A percentile compares a stretch with the other conserved stretches of the same genome.
phyloP scores from a whole-genome alignment of 2,797 vertebrate species.

The Jordanella pulchra region DNA sequence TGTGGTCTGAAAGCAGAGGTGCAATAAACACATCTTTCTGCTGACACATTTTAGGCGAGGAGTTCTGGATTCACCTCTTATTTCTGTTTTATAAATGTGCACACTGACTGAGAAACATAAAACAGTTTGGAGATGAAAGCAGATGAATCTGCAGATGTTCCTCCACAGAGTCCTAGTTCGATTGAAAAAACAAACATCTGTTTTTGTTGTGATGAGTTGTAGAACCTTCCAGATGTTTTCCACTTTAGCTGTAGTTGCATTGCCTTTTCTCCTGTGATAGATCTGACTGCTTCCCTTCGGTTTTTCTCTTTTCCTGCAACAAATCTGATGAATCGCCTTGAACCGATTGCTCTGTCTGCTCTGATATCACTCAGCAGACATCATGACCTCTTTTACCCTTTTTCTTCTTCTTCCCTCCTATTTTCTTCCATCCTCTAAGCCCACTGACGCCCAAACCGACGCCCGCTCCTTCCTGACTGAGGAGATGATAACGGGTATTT shows the following conservation, averaged over 20 bases:
- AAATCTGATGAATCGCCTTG: background rate
- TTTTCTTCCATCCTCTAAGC: slow-evolving; percentile 71
- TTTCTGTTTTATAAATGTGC: background rate
- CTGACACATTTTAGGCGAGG: background rate
- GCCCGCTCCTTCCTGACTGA: slow-evolving; percentile 97
- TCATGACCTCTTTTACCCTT: background rate
- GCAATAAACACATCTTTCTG: background rate
- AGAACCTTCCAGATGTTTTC: background rate
- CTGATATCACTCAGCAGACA: background rate
- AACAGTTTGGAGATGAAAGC: background rate
- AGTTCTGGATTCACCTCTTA: background rate
- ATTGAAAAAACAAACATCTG: background rate
- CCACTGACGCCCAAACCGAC: slow-evolving; percentile 93
- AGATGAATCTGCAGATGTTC: background rate
- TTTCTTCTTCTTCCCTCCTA: background rate
- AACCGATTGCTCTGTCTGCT: too few relatives aligned
- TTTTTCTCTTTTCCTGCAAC: background rate
- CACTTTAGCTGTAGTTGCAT: background rate
- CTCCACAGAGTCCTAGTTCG: background rate
- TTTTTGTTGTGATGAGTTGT: background rate
- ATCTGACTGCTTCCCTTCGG: background rate
- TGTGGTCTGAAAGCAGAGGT: background rate
- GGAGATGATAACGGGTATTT: slow-evolving; percentile 94
- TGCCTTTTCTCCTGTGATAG: background rate
- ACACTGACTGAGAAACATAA: background rate